phyloP scores from a whole-genome alignment of 2,888 invertebrate species.

The Blastobasis adustella region DNA sequence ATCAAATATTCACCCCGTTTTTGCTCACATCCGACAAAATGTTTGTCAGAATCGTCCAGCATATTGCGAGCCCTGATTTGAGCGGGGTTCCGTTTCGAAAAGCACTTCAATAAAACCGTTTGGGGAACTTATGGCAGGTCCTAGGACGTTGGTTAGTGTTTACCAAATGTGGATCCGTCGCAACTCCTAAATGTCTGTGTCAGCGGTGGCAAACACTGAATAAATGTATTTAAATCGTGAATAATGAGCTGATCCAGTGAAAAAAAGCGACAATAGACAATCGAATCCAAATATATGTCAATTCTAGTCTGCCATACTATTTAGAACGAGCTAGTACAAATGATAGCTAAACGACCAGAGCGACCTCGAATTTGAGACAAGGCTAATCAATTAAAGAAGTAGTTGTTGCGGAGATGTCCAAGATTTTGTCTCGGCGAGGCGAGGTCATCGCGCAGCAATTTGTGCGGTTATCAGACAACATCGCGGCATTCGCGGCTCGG shows the following conservation, averaged over 20 bases:
- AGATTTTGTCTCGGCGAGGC: no score
- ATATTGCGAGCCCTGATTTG: not conserved
- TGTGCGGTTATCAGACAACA: not conserved
- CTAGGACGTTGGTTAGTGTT: conserved; percentile 19
- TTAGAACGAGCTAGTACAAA: not conserved
- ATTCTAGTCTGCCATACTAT: not conserved
- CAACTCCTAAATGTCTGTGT: conserved; percentile 22
- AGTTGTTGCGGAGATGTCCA: no score
- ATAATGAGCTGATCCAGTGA: no score
- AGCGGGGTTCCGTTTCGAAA: not conserved
- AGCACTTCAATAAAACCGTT: not conserved
- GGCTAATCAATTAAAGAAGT: not conserved
- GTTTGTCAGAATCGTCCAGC: not conserved
- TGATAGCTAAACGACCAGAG: not conserved
- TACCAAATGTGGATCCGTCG: conserved; percentile 22
- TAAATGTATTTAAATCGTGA: conserved; percentile 6
- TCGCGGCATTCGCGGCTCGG: conserved; percentile 18
- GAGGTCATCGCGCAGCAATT: conserved; percentile 1
- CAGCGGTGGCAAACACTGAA: conserved; percentile 22
- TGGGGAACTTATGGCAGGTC: conserved; percentile 6
- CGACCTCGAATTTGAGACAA: not conserved
- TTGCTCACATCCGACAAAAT: not conserved
- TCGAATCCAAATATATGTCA: not conserved
- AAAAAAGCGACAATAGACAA: no score
- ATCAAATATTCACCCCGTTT: not conserved